Evolutionary conservation across 1,140 invertebrate species (phyloP), one percentile per base, ranked within the genome.

Genomic region (Drosophila yakuba): DNA sequence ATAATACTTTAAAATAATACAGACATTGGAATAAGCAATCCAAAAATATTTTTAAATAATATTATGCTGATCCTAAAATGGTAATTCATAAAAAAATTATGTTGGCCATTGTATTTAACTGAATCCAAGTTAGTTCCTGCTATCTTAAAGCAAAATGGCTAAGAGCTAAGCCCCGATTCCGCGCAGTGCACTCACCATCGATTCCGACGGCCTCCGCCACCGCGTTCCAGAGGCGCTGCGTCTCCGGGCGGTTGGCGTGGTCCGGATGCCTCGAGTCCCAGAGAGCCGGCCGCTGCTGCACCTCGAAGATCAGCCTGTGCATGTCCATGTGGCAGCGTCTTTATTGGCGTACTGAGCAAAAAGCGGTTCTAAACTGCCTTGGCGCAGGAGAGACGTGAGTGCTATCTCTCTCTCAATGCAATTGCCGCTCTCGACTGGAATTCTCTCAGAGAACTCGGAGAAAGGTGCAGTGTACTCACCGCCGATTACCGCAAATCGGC

Each of bases 291-390:
- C 82, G 78, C 15, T 71, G 76, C 54, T 52, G 67, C 38, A 91
- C 75, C 68, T 91, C 90, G 50, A 48, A 61, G 60, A 91, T 91
- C 74, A 91, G 81, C 51, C 78, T 80, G 73, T 84, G 73, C 57
- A 85, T 80, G 81, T 91, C 90, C 83, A 91, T 88, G 69, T 84
- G 69, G 48, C 77, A 78, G 74, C 72, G 63, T 69, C 73, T 91
- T 81, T 90, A 80, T 90, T 85, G 72, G 20, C 60, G 50, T 63
- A 90, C 83, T 82, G 51, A 75, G 71, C 50, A 57, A 32, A 50
- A 15, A 15, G 44, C 48, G 62, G 51, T 64, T 67, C 67, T 50
- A 60, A 77, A 14, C 38, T 39, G 12, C 38, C 14, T 14, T 39
- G 38, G 56, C 81, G 60, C 67, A 69, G 54, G 45, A 77, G 38